phyloP scores from a whole-genome alignment of 2,888 invertebrate species.

The Drosophila cognata region DNA sequence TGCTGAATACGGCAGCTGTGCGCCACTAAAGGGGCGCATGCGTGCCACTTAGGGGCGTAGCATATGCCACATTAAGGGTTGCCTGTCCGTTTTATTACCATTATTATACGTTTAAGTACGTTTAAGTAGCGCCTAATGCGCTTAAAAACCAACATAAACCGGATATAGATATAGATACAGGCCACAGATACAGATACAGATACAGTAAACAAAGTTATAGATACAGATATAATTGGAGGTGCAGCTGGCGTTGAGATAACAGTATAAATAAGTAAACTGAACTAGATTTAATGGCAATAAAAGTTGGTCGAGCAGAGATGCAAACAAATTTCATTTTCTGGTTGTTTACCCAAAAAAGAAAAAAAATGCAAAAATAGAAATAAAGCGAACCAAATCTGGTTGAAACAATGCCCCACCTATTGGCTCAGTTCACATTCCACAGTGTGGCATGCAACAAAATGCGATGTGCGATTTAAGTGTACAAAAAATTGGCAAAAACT shows the following conservation, averaged over 20 bases:
- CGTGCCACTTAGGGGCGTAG: conserved; percentile 59
- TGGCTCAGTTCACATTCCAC: conserved; percentile 44
- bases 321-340: not conserved
- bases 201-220: conserved; percentile 2
- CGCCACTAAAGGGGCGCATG: conserved; percentile 20
- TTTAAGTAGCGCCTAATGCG: conserved; percentile 64
- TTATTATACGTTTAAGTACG: conserved; percentile 37
- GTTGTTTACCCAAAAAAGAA: not conserved
- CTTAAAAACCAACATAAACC: conserved; percentile 51
- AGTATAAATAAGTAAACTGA: not conserved
- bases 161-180: conserved; percentile 26
- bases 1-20: conserved; percentile 40
- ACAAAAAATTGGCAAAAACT: conserved; percentile 38
- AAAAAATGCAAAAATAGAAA: not conserved
- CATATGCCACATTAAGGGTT: conserved; percentile 58
- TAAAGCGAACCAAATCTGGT: not conserved
- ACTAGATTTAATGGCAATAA: not conserved
- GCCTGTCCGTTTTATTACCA: conserved; percentile 22
- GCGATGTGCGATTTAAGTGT: conserved; percentile 52
- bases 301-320: not conserved
- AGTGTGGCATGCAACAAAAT: conserved; percentile 51
- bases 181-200: conserved; percentile 7
- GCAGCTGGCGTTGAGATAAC: not conserved
- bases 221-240: not conserved
- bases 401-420: conserved; percentile 11